Evolutionary conservation across 2,888 invertebrate genomes (phyloP), one percentile per base, ranked within the genome.

Genomic region (Allygus modestus): DNA sequence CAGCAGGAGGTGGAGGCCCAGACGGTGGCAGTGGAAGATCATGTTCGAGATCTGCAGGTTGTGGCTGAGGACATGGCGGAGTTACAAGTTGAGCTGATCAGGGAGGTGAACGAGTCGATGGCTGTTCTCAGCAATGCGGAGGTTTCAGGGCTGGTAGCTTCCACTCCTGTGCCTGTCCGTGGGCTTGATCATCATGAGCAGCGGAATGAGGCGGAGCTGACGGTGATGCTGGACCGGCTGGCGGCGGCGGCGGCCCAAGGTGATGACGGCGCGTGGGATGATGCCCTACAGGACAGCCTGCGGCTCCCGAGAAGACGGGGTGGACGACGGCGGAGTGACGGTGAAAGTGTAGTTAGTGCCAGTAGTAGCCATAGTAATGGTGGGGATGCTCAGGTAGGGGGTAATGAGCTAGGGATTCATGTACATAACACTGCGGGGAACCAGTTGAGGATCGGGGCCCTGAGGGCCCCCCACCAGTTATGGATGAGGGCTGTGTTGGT

Each of bases 221-320:
- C 65, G 26, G 65, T 23, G 26, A 5, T 31, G 31, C 69, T 69
- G 69, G 31, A 69, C n/a, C 17, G 31, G 33, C 37, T 69, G 69
- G 12, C 37, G 2, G 69, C 23, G 12, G 69, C 69, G 2, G 69
- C 33, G 28, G 69, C 31, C 31, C 11, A 9, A 20, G 61, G 61
- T 23, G 12, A 46, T 7, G 12, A 15, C 1, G 46, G 17, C 46
- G 46, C 12, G 12, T 61, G 61, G 61, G 61, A 61, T 1, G 11
- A 11, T 1, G 61, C n/a, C 2, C 5, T 28, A 1, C 2, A 61
- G 23, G 23, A 61, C 4, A 28, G 61, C 9, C 17, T 46, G 12
- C 46, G 17, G 17, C 1, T 4, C 2, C 46, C 46, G 1, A 4
- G 46, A 12, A 7, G 17, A 15, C 46, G 12, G 46, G n/a, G n/a